Percentiles rank a stretch among this genome's conserved stretches.
Conservation (phyloP, 2,113 vertebrate species). For the Hydrochoerus hydrochaeris region DNA sequence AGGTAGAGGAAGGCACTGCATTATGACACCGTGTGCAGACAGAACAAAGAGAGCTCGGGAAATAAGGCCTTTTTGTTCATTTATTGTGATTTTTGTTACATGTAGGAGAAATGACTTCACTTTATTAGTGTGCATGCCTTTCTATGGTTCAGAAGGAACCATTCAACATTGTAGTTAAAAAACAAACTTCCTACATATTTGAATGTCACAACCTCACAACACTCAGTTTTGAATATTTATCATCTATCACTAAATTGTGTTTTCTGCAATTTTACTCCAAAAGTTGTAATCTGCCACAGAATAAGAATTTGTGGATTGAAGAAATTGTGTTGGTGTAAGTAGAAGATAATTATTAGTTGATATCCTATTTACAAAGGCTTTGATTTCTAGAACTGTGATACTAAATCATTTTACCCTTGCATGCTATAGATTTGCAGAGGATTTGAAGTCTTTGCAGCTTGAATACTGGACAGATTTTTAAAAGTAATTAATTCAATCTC, state of each 20-base stretch:
- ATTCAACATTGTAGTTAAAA: neutral
- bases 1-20: neutral
- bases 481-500: slow-evolving; percentile 23
- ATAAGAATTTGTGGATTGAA: neutral
- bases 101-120: neutral
- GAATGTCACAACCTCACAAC: neutral
- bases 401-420: neutral
- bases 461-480: neutral
- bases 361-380: neutral
- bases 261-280: neutral
- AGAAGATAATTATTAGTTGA: slow-evolving; percentile 31
- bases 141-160: neutral
- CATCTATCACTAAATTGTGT: neutral
- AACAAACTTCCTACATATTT: neutral
- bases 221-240: neutral
- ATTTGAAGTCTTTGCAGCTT: neutral
- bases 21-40: neutral
- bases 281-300: neutral
- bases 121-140: neutral
- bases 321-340: neutral
- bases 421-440: neutral
- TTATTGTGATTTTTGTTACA: neutral
- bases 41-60: neutral
- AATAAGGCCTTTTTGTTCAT: neutral
- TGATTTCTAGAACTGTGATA: neutral